Evolutionary conservation across 2,797 vertebrate species (phyloP).

Genomic region (Linurgus olivaceus): DNA sequence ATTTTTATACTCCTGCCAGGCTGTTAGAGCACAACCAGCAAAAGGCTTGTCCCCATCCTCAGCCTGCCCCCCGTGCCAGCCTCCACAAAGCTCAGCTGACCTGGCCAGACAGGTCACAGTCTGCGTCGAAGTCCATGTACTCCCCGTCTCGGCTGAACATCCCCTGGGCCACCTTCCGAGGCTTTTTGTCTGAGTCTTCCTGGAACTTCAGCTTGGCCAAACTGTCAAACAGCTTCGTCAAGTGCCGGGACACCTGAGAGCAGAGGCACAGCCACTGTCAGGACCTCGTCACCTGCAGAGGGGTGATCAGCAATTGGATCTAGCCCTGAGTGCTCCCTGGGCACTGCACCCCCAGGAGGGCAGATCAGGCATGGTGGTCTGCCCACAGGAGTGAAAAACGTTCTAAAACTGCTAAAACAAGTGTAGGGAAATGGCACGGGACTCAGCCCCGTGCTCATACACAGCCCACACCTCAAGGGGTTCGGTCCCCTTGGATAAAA

Average conservation of each 20-base stretch:
- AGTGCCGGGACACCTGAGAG: constrained; percentile 72
- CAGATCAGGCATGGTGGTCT: fast-evolving
- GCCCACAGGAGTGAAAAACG: fast-evolving
- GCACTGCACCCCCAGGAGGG: background rate
- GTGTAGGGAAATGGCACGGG: background rate
- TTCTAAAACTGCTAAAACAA: background rate
- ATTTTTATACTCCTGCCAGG: background rate
- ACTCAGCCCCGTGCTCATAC: background rate
- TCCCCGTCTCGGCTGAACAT: constrained; percentile 77
- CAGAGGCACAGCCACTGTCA: background rate
- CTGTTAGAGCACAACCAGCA: background rate
- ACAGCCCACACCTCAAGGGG: constrained; percentile 69
- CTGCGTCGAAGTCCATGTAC: constrained; percentile 54
- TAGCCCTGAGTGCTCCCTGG: fast-evolving
- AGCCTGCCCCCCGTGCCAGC: fast-evolving
- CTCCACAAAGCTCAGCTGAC: background rate
- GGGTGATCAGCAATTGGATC: too few species aligned
- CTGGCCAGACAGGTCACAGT: constrained; percentile 74
- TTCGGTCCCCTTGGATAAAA: constrained; percentile 76
- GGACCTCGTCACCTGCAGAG: fast-evolving
- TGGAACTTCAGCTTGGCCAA: constrained; percentile 73
- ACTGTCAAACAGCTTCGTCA: constrained; percentile 76
- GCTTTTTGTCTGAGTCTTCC: background rate
- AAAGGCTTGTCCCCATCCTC: fast-evolving
- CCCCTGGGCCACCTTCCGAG: constrained; percentile 54